Conservation (phyloP, 2,113 vertebrate genomes). For the Agapornis roseicollis region DNA sequence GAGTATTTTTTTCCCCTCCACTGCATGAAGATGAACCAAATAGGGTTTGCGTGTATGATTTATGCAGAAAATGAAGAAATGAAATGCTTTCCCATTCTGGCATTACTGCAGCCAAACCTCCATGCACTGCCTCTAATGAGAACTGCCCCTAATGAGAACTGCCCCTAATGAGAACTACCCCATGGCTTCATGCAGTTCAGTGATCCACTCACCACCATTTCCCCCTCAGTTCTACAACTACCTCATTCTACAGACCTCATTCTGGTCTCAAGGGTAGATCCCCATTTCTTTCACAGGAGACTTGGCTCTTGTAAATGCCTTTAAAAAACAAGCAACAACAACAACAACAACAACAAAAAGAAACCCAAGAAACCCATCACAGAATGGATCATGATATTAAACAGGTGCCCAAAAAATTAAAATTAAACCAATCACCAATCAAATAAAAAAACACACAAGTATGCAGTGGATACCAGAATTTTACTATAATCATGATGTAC, state of each 20-base stretch:
- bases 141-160: too few relatives aligned
- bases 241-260: not conserved
- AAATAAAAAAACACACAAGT: not conserved
- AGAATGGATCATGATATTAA: not conserved
- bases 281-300: not conserved
- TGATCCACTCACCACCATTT: not conserved
- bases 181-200: not conserved
- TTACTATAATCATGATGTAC: not conserved
- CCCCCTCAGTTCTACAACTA: not conserved
- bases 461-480: not conserved
- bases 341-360: not conserved
- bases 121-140: too few relatives aligned
- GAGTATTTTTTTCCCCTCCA: not conserved
- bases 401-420: not conserved
- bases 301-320: not conserved
- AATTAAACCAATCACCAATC: not conserved
- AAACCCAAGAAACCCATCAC: not conserved
- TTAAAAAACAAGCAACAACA: not conserved
- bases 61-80: not conserved
- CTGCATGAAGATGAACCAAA: not conserved
- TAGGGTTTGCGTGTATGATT: not conserved
- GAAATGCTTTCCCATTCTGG: not conserved
- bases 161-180: not conserved
- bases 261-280: not conserved
- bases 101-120: not conserved